Evolutionary conservation across 1,140 invertebrate species (phyloP).

Genomic region (Periplaneta americana): DNA sequence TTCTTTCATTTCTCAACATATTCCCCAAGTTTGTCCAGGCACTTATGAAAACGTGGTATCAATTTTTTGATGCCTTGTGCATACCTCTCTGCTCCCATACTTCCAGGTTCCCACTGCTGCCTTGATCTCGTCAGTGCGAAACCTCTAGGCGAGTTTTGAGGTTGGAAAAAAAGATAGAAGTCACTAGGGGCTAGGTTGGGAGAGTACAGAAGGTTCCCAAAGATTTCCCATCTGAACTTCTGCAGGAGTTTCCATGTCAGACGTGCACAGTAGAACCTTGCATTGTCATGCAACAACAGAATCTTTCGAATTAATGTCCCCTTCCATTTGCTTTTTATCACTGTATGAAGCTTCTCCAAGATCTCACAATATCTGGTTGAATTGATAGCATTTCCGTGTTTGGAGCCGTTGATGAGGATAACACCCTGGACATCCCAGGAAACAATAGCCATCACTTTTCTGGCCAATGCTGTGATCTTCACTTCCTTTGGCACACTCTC

Average conservation of each 20-base stretch:
- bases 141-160: not conserved
- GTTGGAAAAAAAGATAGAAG: not conserved
- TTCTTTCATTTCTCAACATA: not conserved
- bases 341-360: not conserved
- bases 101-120: not conserved
- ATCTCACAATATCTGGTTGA: too few species aligned
- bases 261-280: not conserved
- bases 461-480: too few species aligned
- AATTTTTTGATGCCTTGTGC: not conserved
- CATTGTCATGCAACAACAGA: not conserved
- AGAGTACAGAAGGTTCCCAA: not conserved
- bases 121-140: not conserved
- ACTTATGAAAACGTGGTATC: not conserved
- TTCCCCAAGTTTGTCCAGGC: not conserved
- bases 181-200: not conserved
- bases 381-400: too few species aligned
- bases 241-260: not conserved
- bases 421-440: too few species aligned
- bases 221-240: not conserved
- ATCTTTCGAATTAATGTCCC: not conserved
- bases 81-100: not conserved
- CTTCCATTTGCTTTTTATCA: not conserved
- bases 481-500: too few species aligned
- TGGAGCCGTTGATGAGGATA: too few species aligned
- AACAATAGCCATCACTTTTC: too few species aligned